Evolutionary conservation across 2,888 invertebrate species (phyloP), one percentile per base, ranked within the genome.

Genomic region (Onthophagus sagittarius): DNA sequence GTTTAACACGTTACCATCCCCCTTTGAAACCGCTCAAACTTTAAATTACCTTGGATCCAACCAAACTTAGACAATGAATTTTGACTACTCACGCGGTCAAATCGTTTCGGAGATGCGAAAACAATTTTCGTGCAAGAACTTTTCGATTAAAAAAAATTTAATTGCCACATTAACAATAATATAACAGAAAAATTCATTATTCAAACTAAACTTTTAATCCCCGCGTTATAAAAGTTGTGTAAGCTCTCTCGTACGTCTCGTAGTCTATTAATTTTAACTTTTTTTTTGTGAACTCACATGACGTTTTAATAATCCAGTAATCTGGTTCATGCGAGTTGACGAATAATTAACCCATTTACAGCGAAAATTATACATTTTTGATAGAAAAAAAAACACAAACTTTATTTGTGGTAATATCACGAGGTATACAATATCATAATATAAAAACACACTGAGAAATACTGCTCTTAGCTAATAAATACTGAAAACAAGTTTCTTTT

Each of bases 141-240:
- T 11, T 31, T 14, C 15, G 65, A 53, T 53, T 14, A 65, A 71
- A 70, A 70, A 63, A 71, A 65, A 23, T 11, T 33, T 39, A 63
- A 9, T 14, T 33, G 11, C 15, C 39, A 33, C 63, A 65, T n/a
- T 39, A 53, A 53, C 39, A 53, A 53, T 53, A 53, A 7, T 7
- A 9, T 53, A 9, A 7, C 39, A 11, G 1, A 53, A 53, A 53
- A 53, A 53, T 53, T 53, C 39, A 53, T 53, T 4, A 53, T 53
- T 11, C 39, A 9, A 4, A 53, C 39, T 9, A 53, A 53, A 53
- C 39, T 53, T 53, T 53, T 53, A 53, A 53, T 53, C 39, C 39
- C 11, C 39, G 11, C 39, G 39, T 53, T 9, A 53, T 53, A 53
- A 53, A 53, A 53, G 11, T 53, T 53, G 2, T 7, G 2, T 11